Base-by-base conservation (phyloP, 1,140 invertebrate species). In the Heliconius melpomene region DNA sequence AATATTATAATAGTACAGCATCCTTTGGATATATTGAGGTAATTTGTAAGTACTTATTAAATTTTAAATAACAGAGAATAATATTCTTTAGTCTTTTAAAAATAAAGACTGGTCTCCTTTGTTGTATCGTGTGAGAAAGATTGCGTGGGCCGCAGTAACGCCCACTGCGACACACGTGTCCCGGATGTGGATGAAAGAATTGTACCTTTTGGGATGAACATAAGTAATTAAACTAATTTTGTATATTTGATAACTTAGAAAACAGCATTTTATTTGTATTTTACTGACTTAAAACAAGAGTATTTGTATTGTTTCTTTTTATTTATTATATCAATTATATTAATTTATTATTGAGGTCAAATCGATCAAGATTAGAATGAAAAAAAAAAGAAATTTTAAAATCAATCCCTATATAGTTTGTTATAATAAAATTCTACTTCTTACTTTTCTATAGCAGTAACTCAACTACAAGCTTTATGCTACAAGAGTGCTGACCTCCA, bases 151-250 rank as follows among this genome's bases (percentile, higher is more conserved):
- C 79, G 72, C 72, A 79, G 78, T 79, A 78, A 87, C 85, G 81
- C 85, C 82, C 82, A 83, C 79, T 80, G 74, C 52, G 75, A 77
- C 78, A 83, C 84, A 86, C 85, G 84, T 87, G 85, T 85, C 75
- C 87, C 87, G 86, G 87, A 88, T 89, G 86, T 84, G 72, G 75
- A 76, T 79, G 82, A 81, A 83, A 74, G 81, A 77, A 82, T 83
- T 84, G 74, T 80, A 84, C 60, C 74, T 83, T 78, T 79, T 78
- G 79, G 74, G 79, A 79, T 72, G 74, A 79, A 71, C 54, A 76
- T 38, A 71, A 50, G 79, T 72, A 79, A 76, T 79, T 79, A 75
- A 72, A 38, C 50, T 73, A 66, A 66, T 26, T 66, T 66, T 66
- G 26, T 66, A 29, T 66, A 66, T 29, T 66, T 66, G 60, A 66